Conservation (phyloP, 35 echinoderm and acorn worm genomes). For the Eucidaris tribuloides region DNA sequence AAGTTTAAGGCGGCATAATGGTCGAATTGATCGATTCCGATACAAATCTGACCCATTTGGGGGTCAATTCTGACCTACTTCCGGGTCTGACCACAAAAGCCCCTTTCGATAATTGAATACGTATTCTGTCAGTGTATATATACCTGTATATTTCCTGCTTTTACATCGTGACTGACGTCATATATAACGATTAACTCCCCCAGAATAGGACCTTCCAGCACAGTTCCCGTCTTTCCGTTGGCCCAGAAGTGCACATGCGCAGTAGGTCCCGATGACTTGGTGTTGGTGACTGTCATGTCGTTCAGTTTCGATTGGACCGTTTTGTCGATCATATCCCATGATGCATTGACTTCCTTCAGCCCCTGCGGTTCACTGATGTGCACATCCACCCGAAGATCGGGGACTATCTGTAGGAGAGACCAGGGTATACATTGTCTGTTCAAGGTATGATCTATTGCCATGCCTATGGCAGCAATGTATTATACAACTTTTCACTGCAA, state of each 20-base stretch:
- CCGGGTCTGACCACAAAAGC: too few species aligned
- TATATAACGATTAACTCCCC: slow-evolving; percentile 76
- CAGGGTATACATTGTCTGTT: too few species aligned
- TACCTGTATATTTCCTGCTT: slow-evolving; percentile 86
- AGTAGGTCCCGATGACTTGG: background rate
- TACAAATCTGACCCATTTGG: too few species aligned
- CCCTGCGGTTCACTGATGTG: slow-evolving; percentile 73
- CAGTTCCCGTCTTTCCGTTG: background rate
- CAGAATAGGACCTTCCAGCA: slow-evolving; percentile 37
- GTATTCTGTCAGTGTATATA: too few species aligned
- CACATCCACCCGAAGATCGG: slow-evolving; percentile 30
- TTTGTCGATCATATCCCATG: background rate
- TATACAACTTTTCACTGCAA: too few species aligned
- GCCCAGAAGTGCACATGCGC: background rate
- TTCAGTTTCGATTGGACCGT: background rate
- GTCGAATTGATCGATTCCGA: too few species aligned
- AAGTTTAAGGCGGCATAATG: too few species aligned
- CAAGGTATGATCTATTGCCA: too few species aligned
- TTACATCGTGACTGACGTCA: slow-evolving; percentile 75
- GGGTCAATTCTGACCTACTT: too few species aligned
- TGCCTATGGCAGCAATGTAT: too few species aligned
- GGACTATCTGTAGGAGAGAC: too few species aligned
- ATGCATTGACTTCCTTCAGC: slow-evolving; percentile 35
- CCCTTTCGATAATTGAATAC: too few species aligned
- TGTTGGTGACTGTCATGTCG: background rate